Percentiles rank a stretch among this genome's conserved stretches.
phyloP scores from a whole-genome alignment of 2,113 vertebrate species.

The Actenoides lindsayi region DNA sequence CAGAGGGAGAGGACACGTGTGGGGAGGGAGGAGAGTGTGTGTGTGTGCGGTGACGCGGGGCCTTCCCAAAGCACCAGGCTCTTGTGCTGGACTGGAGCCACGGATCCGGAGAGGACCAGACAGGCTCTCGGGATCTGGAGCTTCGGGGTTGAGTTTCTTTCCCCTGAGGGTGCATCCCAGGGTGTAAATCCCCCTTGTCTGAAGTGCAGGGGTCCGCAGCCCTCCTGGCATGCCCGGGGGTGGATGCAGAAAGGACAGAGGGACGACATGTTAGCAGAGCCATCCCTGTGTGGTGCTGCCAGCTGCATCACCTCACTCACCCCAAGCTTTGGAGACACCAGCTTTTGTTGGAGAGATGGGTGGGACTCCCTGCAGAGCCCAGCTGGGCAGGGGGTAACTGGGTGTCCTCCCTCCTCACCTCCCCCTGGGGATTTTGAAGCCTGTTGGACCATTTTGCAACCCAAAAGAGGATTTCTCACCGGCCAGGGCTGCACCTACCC shows the following conservation, averaged over 20 bases:
- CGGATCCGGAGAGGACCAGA: not conserved
- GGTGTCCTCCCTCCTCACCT: not conserved
- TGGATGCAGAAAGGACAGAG: not conserved
- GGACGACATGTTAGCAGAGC: rapidly evolving
- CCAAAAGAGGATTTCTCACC: not conserved
- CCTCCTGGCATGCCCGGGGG: not conserved
- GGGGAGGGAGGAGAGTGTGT: not conserved
- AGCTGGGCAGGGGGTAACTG: no score
- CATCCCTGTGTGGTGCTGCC: rapidly evolving
- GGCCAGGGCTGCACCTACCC: not conserved
- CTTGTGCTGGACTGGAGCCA: rapidly evolving
- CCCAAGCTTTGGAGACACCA: not conserved
- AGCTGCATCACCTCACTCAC: not conserved
- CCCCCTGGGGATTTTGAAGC: not conserved
- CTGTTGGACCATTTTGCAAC: not conserved
- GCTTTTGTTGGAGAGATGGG: not conserved
- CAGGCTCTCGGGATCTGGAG: not conserved
- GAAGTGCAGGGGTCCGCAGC: rapidly evolving
- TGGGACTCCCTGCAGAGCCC: not conserved
- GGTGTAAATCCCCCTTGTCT: not conserved
- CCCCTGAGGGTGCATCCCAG: not conserved
- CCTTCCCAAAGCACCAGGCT: not conserved
- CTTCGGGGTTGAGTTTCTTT: not conserved
- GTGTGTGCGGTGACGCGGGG: rapidly evolving
- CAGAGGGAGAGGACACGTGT: not conserved